Evolutionary conservation across 1,140 invertebrate genomes (phyloP).

Genomic region (Dendroctonus valens): DNA sequence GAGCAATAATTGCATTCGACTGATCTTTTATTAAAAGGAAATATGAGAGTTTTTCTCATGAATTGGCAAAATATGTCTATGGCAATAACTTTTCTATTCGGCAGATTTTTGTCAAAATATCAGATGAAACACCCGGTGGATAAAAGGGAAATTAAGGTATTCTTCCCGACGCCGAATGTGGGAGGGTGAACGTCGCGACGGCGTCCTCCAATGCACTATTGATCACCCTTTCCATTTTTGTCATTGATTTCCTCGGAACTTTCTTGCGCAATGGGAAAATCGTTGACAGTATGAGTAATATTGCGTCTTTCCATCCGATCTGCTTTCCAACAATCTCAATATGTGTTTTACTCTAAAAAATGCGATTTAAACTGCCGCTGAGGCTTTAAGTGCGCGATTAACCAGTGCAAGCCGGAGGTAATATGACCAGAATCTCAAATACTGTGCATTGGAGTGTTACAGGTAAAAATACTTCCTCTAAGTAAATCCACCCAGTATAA

Average conservation of each 20-base stretch:
- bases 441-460: not conserved
- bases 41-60: too few species aligned
- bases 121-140: too few species aligned
- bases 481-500: not conserved
- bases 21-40: too few species aligned
- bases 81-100: too few species aligned
- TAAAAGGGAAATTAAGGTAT: too few species aligned
- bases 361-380: too few species aligned
- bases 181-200: slow-evolving; percentile 3
- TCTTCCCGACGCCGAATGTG: too few species aligned
- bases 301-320: not conserved
- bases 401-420: not conserved
- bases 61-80: too few species aligned
- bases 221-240: slow-evolving; percentile 1
- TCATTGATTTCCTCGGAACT: not conserved
- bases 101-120: too few species aligned
- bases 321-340: too few species aligned
- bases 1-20: too few species aligned
- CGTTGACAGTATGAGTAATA: slow-evolving; percentile 2
- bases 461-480: not conserved
- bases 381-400: not conserved
- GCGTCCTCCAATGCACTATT: slow-evolving; percentile 3
- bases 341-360: too few species aligned
- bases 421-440: not conserved
- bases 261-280: slow-evolving; percentile 1